Evolutionary conservation across 2,888 invertebrate species (phyloP).

Genomic region (Oxyteleia sp.): DNA sequence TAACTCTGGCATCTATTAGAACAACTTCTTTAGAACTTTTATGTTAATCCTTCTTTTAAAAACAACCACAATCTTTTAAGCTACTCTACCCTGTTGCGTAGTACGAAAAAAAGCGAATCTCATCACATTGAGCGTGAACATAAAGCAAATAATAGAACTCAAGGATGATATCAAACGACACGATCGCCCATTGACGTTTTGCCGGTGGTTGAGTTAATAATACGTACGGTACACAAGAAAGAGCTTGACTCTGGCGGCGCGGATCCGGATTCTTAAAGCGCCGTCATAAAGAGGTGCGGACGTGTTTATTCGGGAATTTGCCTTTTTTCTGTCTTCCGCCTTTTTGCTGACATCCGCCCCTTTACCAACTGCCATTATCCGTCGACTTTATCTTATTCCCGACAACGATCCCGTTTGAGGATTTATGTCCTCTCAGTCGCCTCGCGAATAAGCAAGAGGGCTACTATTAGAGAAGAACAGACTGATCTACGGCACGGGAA

Average conservation of each 20-base stretch:
- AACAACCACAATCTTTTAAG: too few species aligned
- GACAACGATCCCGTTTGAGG: constrained; percentile 83
- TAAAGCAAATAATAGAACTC: constrained; percentile 59
- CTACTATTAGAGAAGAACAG: constrained; percentile 12
- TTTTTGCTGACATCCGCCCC: constrained; percentile 69
- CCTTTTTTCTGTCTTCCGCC: constrained; percentile 81
- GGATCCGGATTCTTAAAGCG: constrained; percentile 82
- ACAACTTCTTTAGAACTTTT: too few species aligned
- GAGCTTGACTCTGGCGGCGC: constrained; percentile 68
- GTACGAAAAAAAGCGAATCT: too few species aligned
- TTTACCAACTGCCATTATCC: constrained; percentile 72
- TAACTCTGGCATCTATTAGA: too few species aligned
- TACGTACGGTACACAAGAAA: constrained; percentile 85
- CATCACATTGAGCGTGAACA: constrained; percentile 39
- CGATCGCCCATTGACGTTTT: constrained; percentile 86
- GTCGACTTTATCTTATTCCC: constrained; percentile 86
- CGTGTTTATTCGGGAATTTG: constrained; percentile 87
- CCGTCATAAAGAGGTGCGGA: constrained; percentile 85
- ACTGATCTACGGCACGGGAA: constrained; percentile 3
- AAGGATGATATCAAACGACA: constrained; percentile 67
- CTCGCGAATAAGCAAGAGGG: constrained; percentile 44
- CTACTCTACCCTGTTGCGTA: too few species aligned
- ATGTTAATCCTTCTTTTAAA: too few species aligned
- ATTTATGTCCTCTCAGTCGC: constrained; percentile 85
- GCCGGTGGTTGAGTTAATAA: constrained; percentile 87